Evolutionary conservation across 2,113 vertebrate species (phyloP).

Genomic region (Siniperca chuatsi): DNA sequence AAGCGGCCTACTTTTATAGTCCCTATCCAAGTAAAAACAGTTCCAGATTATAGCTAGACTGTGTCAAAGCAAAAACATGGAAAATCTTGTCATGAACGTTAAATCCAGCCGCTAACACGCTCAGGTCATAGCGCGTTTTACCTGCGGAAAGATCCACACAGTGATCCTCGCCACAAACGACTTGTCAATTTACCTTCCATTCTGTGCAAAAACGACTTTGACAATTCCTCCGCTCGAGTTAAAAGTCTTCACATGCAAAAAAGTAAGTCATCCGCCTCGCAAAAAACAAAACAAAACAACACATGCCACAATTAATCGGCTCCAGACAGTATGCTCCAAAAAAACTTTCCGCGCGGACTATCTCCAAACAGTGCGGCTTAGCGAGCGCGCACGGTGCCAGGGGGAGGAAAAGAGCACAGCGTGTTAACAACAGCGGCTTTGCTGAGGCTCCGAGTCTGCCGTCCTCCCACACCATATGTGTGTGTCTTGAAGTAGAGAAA

Average conservation of each 20-base stretch:
- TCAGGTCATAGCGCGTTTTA: conserved; percentile 74
- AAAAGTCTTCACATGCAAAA: conserved; percentile 51
- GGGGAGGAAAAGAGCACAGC: conserved; percentile 56
- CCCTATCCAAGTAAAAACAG: conserved; percentile 19
- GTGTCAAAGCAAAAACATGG: conserved; percentile 23
- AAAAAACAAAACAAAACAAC: conserved; percentile 24
- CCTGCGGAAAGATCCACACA: conserved; percentile 80
- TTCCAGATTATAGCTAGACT: conserved; percentile 22
- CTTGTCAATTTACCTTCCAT: conserved; percentile 82
- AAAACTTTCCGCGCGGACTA: conserved; percentile 60
- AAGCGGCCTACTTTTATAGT: conserved; percentile 42
- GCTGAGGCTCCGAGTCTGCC: conserved; percentile 55
- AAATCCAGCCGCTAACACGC: conserved; percentile 65
- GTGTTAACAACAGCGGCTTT: conserved; percentile 57
- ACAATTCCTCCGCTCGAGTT: conserved; percentile 51
- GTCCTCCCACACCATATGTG: conserved; percentile 66
- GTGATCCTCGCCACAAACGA: conserved; percentile 77
- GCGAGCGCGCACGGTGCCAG: conserved; percentile 58
- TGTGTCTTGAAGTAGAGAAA: conserved; percentile 58
- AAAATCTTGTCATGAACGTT: conserved; percentile 13
- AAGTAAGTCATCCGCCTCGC: conserved; percentile 48
- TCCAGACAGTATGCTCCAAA: conserved; percentile 67
- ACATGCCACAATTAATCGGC: conserved; percentile 57
- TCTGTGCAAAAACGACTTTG: conserved; percentile 55
- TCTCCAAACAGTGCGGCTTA: conserved; percentile 72